These are phyloP conservation scores for Clupea harengus DNA, from an alignment of 2,113 vertebrate species.

Conservation along the genomic window DNA sequence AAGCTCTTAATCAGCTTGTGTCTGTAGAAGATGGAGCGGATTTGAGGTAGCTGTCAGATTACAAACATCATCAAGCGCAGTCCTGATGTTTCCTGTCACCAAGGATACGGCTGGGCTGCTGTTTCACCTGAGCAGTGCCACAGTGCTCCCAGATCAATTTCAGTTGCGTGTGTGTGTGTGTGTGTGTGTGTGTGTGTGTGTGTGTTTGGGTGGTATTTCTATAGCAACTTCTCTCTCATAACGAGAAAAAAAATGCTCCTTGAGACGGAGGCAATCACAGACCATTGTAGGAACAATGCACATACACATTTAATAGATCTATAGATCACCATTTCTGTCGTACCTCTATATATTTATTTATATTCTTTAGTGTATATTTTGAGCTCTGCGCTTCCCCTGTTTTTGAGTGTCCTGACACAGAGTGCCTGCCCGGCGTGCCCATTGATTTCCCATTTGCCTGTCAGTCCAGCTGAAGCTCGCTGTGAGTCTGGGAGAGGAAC, in stretches of 20 bases:
- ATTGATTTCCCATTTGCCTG: constrained; percentile 40
- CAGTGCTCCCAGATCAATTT: constrained; percentile 39
- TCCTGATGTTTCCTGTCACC: constrained; percentile 46
- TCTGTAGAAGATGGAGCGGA: neutral
- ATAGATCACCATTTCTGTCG: constrained; percentile 18
- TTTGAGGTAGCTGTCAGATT: constrained; percentile 30
- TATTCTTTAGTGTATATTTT: constrained; percentile 29
- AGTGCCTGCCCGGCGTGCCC: neutral
- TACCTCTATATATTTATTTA: constrained; percentile 38
- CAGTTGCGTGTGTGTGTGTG: constrained; percentile 12
- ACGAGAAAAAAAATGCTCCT: neutral
- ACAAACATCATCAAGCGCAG: constrained; percentile 28
- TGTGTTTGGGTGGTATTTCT: neutral
- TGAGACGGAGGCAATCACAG: constrained; percentile 3
- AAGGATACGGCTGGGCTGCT: constrained; percentile 47
- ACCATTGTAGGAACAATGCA: constrained; percentile 26
- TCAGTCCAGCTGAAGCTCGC: constrained; percentile 51
- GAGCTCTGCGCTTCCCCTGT: neutral
- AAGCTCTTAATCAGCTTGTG: neutral
- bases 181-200: neutral
- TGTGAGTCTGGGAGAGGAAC: constrained; percentile 47
- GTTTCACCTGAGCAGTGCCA: constrained; percentile 58
- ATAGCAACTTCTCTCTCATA: neutral
- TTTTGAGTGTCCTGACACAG: neutral
- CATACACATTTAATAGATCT: constrained; percentile 25